A percentile compares a stretch with the other conserved stretches of the same genome.
phyloP scores from a whole-genome alignment of 2,113 vertebrate species.

The Thomomys bottae region DNA sequence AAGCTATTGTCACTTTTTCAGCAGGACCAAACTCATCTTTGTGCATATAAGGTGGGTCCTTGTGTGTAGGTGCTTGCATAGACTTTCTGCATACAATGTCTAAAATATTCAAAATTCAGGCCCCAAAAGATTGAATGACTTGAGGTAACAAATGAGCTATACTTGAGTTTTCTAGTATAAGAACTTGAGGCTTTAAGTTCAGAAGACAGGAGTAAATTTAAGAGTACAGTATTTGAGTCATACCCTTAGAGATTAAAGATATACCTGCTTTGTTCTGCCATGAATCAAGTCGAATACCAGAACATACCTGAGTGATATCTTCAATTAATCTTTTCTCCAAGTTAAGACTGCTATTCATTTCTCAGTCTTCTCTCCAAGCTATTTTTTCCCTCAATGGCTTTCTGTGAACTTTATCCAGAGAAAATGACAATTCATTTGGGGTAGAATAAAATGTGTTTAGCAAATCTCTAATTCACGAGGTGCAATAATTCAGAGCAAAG shows the following conservation, averaged over 20 bases:
- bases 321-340: background rate
- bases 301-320: background rate
- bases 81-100: background rate
- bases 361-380: background rate
- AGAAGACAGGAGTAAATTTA: background rate
- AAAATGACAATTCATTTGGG: background rate
- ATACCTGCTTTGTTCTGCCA: background rate
- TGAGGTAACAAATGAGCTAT: background rate
- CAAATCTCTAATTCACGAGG: constrained; percentile 9
- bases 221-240: background rate
- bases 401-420: background rate
- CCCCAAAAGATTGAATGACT: background rate
- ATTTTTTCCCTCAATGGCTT: background rate
- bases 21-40: background rate
- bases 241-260: background rate
- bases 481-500: background rate
- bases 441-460: background rate
- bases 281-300: background rate
- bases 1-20: background rate
- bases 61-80: background rate
- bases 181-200: background rate
- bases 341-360: background rate
- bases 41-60: background rate
- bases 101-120: background rate
- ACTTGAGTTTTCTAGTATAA: background rate